These are phyloP conservation scores for Oxycera nigricornis DNA, from an alignment of 2,888 invertebrate genomes.

Conservation along the genomic window DNA sequence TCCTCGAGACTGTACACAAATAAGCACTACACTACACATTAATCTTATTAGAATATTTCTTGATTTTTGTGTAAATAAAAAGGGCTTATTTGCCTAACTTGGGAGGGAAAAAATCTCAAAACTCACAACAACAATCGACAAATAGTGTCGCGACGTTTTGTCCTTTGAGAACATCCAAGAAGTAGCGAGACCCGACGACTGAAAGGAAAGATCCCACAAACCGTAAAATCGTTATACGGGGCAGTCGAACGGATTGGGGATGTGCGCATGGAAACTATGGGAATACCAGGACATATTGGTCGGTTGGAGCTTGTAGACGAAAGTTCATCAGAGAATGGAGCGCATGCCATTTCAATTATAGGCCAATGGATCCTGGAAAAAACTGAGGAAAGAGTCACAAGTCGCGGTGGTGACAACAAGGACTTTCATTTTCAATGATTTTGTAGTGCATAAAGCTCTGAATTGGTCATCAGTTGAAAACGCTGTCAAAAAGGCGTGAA, in stretches of 20 bases:
- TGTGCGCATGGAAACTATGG: conserved; percentile 7
- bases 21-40: too few relatives aligned
- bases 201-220: conserved; percentile 41
- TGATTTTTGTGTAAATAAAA: too few relatives aligned
- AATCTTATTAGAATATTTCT: too few relatives aligned
- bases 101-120: not conserved
- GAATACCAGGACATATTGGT: not conserved
- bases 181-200: conserved; percentile 47
- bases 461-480: not conserved
- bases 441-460: not conserved
- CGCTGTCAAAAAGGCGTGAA: conserved; percentile 14
- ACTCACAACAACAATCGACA: conserved; percentile 12
- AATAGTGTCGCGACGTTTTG: conserved; percentile 1
- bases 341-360: not conserved
- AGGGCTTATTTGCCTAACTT: too few relatives aligned
- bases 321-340: not conserved
- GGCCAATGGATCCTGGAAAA: conserved; percentile 18
- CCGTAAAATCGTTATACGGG: conserved; percentile 45
- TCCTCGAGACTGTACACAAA: too few relatives aligned
- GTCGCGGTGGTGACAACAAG: not conserved
- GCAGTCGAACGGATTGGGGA: conserved; percentile 22
- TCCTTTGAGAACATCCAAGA: conserved; percentile 43
- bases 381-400: not conserved
- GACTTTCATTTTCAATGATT: not conserved
- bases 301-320: not conserved